Evolutionary conservation across 1,140 invertebrate species (phyloP).

Genomic region (Druon quercuslanigerum): DNA sequence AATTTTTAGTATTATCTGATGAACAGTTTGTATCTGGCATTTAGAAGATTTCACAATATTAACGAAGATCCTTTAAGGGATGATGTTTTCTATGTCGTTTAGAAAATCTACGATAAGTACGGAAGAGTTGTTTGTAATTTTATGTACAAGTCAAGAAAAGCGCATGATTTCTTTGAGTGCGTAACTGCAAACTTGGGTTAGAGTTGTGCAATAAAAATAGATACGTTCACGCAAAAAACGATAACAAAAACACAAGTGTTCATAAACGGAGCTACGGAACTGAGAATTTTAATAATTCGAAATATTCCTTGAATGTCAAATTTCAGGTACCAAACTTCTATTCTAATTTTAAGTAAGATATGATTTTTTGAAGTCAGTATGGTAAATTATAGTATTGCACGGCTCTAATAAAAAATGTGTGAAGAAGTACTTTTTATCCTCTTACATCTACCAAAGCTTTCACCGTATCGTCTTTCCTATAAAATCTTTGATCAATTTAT

Average conservation of each 20-base stretch:
- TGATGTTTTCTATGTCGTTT: slow-evolving; percentile 44
- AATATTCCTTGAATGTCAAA: no score
- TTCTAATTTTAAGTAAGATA: no score
- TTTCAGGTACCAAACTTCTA: no score
- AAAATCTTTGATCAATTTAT: neutral
- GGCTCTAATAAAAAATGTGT: neutral
- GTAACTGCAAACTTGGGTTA: neutral
- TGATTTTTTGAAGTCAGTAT: no score
- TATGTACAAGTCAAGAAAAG: neutral
- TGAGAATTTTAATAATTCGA: no score
- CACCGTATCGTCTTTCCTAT: no score
- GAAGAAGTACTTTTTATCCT: neutral
- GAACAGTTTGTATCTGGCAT: neutral
- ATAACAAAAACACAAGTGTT: no score
- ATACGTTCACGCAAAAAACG: no score
- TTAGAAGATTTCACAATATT: neutral
- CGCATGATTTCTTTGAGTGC: neutral
- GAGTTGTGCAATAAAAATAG: slow-evolving; percentile 6
- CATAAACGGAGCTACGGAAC: no score
- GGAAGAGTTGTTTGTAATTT: slow-evolving; percentile 19
- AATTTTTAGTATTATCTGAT: slow-evolving; percentile 25
- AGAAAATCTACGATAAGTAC: slow-evolving; percentile 48
- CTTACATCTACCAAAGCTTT: no score
- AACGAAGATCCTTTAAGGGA: slow-evolving; percentile 26
- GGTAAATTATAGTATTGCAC: neutral